phyloP scores from a whole-genome alignment of 2,888 invertebrate species.

The Leptopilina drosophilae region DNA sequence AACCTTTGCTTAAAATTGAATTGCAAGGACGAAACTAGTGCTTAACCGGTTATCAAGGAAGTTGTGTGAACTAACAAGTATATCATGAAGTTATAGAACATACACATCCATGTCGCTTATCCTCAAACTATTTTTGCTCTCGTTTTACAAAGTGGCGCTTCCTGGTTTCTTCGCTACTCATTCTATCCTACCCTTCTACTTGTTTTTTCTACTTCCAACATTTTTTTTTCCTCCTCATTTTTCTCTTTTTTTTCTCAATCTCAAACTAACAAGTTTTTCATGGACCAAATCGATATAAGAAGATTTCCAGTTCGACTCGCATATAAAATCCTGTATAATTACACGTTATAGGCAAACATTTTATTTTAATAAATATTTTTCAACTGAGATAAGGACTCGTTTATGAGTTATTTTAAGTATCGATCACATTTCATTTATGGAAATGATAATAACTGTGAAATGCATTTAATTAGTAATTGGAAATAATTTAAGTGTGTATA shows the following conservation, averaged over 20 bases:
- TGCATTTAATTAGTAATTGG: neutral
- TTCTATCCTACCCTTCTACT: neutral
- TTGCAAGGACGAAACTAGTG: constrained; percentile 1
- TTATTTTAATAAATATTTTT: neutral
- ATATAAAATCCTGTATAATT: constrained; percentile 23
- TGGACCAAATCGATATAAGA: neutral
- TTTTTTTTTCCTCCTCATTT: neutral
- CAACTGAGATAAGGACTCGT: neutral
- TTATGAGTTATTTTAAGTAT: neutral
- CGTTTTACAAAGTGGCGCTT: constrained; percentile 34
- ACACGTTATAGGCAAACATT: constrained; percentile 15
- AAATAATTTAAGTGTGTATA: neutral
- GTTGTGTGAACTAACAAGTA: constrained; percentile 16
- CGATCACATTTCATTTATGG: neutral
- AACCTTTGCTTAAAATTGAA: neutral
- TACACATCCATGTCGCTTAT: constrained; percentile 3
- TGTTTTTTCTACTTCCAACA: neutral
- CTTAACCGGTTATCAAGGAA: constrained; percentile 14
- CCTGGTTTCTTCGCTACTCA: constrained; percentile 14
- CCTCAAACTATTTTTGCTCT: neutral
- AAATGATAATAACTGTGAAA: neutral
- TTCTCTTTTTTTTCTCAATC: neutral
- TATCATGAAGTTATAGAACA: constrained; percentile 17
- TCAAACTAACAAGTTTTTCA: constrained; percentile 9
- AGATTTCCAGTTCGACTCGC: neutral